phyloP scores from a whole-genome alignment of 2,888 invertebrate genomes.

The Liodrosophila aerea region DNA sequence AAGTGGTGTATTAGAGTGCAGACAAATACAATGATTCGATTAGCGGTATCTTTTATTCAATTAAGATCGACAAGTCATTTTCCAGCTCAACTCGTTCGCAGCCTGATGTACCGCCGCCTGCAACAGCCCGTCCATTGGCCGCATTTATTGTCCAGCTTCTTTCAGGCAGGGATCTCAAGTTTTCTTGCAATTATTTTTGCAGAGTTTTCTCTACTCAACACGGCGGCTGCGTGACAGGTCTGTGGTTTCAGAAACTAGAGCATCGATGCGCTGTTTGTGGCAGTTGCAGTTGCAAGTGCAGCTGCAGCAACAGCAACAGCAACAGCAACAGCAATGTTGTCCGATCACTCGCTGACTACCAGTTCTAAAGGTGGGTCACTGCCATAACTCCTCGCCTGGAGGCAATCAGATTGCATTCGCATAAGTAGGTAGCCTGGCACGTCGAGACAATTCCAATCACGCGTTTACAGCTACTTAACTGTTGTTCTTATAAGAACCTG shows the following conservation, averaged over 20 bases:
- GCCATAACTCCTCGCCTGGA: slow-evolving; percentile 70
- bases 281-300: slow-evolving; percentile 36
- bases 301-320: slow-evolving; percentile 18
- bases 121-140: slow-evolving; percentile 46
- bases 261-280: slow-evolving; percentile 63
- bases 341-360: slow-evolving; percentile 46
- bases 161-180: slow-evolving; percentile 65
- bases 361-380: slow-evolving; percentile 80
- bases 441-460: slow-evolving; percentile 61
- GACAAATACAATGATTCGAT: slow-evolving; percentile 55
- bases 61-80: slow-evolving; percentile 60
- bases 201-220: slow-evolving; percentile 64
- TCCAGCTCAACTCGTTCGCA: slow-evolving; percentile 62
- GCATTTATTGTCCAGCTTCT: slow-evolving; percentile 60
- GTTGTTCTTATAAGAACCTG: slow-evolving; percentile 60
- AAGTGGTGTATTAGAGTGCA: slow-evolving; percentile 32
- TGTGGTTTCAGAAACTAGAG: slow-evolving; percentile 74
- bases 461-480: slow-evolving; percentile 70
- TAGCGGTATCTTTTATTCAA: slow-evolving; percentile 61
- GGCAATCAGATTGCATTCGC: slow-evolving; percentile 35
- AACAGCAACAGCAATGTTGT: slow-evolving; percentile 33
- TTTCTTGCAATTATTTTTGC: slow-evolving; percentile 73
- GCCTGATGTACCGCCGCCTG: slow-evolving; percentile 5
- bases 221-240: slow-evolving; percentile 76
- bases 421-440: slow-evolving; percentile 22